Base-by-base conservation (phyloP, 2,113 vertebrate species). In the Dromas ardeola region DNA sequence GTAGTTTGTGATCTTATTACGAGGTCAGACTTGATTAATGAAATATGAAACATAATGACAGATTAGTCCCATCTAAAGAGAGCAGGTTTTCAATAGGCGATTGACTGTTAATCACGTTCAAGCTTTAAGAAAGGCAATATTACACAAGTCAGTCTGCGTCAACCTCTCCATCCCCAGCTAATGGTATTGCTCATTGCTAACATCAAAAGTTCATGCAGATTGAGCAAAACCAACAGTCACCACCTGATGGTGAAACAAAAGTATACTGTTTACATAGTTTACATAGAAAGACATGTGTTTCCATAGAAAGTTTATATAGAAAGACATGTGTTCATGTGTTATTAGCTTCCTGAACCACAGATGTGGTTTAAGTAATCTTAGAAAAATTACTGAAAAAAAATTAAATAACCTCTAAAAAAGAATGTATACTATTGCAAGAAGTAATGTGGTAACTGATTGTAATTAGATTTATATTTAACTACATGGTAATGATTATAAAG, bases 1-100 rank as follows among this genome's bases (percentile, higher is more conserved):
- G 98, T 82, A 69, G 96, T 97, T 92, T 99, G 98, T 94, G 98
- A 97, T 95, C 96, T 97, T 96, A 98, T 96, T 93, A 98, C 50
- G 52, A 98, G 96, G 86, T 98, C 98, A 96, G 98, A 96, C 98
- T 98, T 98, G 97, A 94, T 97, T 87, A 97, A 96, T 88, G 94
- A 95, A 97, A 97, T 53, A 93, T 86, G 80, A 94, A 97, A 97
- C 77, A 93, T 53, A 97, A 97, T 88, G 87, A 88, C 72, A 97
- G 56, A 91, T 97, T 97, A 98, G 79, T 91, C 49, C 45, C 86
- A 82, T 91, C 62, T 85, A 94, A 95, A 91, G 32, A 93, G 20
- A 93, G 55, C 38, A 71, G 56, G 36, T 50, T 86, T 95, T 94
- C 72, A 96, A 81, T 71, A 79, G 82, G 43, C 88, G 92, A 81